Conservation (phyloP, 2,888 invertebrate species). For the Cactoblastis cactorum region DNA sequence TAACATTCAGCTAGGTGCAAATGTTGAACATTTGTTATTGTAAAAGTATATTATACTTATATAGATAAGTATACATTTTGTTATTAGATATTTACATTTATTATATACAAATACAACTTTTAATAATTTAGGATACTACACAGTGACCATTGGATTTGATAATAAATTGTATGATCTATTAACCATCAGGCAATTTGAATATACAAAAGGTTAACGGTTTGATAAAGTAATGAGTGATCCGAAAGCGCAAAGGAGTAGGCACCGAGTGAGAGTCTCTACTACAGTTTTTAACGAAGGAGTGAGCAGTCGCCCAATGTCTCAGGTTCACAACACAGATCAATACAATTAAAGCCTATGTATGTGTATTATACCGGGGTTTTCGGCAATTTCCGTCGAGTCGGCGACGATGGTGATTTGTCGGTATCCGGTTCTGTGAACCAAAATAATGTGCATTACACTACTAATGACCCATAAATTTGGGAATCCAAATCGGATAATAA, state of each 20-base stretch:
- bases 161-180: slow-evolving; percentile 41
- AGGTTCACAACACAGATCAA: slow-evolving; percentile 80
- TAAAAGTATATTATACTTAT: too few species aligned
- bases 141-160: neutral
- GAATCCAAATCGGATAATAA: neutral
- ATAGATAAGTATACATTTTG: too few species aligned
- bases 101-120: neutral
- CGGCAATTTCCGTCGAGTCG: slow-evolving; percentile 95
- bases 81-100: neutral
- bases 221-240: slow-evolving; percentile 49
- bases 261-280: slow-evolving; percentile 76
- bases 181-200: slow-evolving; percentile 37
- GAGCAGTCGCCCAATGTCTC: slow-evolving; percentile 63
- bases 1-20: too few species aligned
- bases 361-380: slow-evolving; percentile 97
- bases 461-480: slow-evolving; percentile 23
- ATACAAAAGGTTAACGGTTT: slow-evolving; percentile 33
- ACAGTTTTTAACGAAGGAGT: slow-evolving; percentile 61
- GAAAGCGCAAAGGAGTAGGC: slow-evolving; percentile 72
- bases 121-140: neutral
- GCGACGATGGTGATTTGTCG: slow-evolving; percentile 93
- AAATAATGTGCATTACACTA: slow-evolving; percentile 57
- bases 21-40: too few species aligned
- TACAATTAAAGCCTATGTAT: slow-evolving; percentile 76
- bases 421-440: slow-evolving; percentile 87